A percentile compares a stretch with the other conserved stretches of the same genome.
Evolutionary conservation across 2,888 invertebrate genomes (phyloP).

Genomic region (Uloborus plumipes): DNA sequence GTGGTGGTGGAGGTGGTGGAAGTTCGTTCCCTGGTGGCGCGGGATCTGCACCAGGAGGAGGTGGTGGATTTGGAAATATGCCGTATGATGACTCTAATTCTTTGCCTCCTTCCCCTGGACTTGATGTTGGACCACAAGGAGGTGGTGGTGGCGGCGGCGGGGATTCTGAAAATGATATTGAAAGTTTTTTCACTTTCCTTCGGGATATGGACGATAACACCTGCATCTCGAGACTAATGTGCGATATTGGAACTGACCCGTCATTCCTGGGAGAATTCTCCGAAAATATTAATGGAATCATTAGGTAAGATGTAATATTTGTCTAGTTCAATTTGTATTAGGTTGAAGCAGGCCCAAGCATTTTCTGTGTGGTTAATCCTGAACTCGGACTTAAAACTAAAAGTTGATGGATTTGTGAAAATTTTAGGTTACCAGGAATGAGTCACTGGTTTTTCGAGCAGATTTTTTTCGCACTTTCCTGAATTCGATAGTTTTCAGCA

Average conservation of each 20-base stretch:
- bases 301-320: slow-evolving; percentile 23
- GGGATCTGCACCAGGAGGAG: background rate
- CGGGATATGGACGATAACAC: slow-evolving; percentile 57
- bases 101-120: background rate
- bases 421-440: too few species aligned
- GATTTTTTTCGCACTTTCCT: too few species aligned
- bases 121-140: background rate
- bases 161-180: slow-evolving; percentile 23
- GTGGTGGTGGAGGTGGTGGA: background rate
- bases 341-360: too few species aligned
- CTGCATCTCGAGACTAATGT: slow-evolving; percentile 50
- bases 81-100: background rate
- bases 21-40: background rate
- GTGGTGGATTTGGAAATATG: slow-evolving; percentile 4
- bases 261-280: slow-evolving; percentile 51
- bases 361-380: too few species aligned
- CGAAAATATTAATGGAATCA: slow-evolving; percentile 46
- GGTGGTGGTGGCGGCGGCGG: background rate
- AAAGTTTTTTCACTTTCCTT: slow-evolving; percentile 56
- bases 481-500: too few species aligned
- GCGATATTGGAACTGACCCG: slow-evolving; percentile 45
- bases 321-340: too few species aligned
- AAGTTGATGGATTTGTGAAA: too few species aligned
- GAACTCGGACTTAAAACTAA: too few species aligned
- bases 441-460: too few species aligned